Evolutionary conservation across 2,888 invertebrate genomes (phyloP), one percentile per base, ranked within the genome.

Genomic region (Rotaria sp.): DNA sequence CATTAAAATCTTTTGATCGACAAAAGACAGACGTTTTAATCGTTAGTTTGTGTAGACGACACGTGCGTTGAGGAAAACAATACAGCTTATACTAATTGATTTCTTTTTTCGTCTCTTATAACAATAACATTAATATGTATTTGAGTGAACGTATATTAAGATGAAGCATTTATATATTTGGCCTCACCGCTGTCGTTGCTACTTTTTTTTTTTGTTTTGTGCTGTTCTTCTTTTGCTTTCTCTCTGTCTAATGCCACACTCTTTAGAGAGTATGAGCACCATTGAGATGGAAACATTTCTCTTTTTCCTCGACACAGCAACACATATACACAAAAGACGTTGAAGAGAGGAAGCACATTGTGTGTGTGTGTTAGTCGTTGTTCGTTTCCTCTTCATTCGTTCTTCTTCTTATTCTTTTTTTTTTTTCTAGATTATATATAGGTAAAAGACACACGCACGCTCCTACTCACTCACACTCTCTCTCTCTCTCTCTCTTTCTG

Each of bases 261-360:
- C 67, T 67, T 67, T 5, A 15, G 15, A 67, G 35, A 67, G 67
- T 67, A 35, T 35, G 67, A 67, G 35, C 15, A 35, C 35, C 67
- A 67, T 67, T 67, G 67, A 35, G 67, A 67, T 67, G 67, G 67
- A 67, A 67, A 67, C 67, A 67, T 67, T 67, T 67, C 67, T 67
- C 67, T 30, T 67, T 67, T 67, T n/a, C n/a, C 67, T 67, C 67
- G 7, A 15, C 35, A 35, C 35, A 35, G 67, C 67, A 67, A 67
- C 67, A 30, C 18, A 30, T 10, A 41, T 41, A 48, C 15, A 67
- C 67, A 67, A 67, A 67, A 67, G 67, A 67, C 67, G 67, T 35
- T 67, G 18, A 67, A 67, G 35, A 67, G 18, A 67, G 67, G 67
- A 67, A 67, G 35, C 67, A 67, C 67, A 67, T 30, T 67, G 67